Base-by-base conservation (phyloP, 2,888 invertebrate genomes). In the Acrobasis repandana region DNA sequence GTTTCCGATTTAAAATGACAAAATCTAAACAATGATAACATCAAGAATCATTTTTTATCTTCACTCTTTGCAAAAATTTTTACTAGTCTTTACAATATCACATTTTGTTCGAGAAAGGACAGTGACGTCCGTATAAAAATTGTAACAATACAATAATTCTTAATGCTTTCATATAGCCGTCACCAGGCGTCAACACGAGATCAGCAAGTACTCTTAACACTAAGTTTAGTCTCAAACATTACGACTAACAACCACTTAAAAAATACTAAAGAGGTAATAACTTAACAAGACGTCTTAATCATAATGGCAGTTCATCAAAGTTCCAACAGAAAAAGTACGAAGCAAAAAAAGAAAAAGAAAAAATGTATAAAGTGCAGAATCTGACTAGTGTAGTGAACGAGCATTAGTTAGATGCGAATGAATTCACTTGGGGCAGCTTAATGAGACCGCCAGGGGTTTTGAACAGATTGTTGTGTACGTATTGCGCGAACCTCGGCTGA, bases 81-180 rank as follows among this genome's bases (percentile, higher is more conserved):
- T 85, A 85, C 84, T 86, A 90, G 89, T 90, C 90, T 90, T 90
- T 86, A 84, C 75, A 81, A 90, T 92, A 91, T 92, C 92, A 91
- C 92, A 92, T 90, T 90, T 90, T 86, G 88, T 90, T 90, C 84
- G 72, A 86, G 80, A 72, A 71, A 79, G 83, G 90, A 90, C 91
- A 90, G 90, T 90, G 90, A 91, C 89, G 90, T 90, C 91, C 89
- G 67, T 89, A 85, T 86, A 87, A 86, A 87, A 86, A 86, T 86
- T 79, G 82, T 85, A 90, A 88, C 86, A 86, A 83, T 88, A 86
- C 72, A 88, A 90, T 89, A 87, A 91, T 91, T 92, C 92, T 92
- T 91, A 84, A 92, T 92, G 92, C 86, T 91, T 90, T 88, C 89
- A 90, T 84, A 85, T 77, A 80, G 86, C 89, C 89, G 80, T 70